Conservation (phyloP, 2,888 invertebrate genomes). For the Drosophila merina region DNA sequence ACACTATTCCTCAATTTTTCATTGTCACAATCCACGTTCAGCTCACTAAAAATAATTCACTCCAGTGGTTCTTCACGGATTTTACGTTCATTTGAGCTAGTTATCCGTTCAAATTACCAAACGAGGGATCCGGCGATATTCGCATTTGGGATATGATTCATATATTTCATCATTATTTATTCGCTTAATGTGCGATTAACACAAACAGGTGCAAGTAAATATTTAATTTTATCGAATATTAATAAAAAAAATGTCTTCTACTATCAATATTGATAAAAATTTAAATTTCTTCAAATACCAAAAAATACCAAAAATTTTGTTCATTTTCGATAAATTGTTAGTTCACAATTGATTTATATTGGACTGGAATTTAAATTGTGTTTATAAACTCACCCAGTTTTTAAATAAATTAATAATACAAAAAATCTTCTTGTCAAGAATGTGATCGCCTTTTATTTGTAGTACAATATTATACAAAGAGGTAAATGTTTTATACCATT, state of each 20-base stretch:
- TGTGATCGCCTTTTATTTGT: constrained; percentile 17
- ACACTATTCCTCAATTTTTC: constrained; percentile 74
- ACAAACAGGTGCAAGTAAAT: background rate
- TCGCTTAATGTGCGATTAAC: background rate
- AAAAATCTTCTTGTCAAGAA: background rate
- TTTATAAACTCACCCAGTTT: too few species aligned
- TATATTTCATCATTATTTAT: background rate
- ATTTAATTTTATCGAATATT: background rate
- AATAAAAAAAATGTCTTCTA: background rate
- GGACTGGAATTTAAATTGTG: background rate
- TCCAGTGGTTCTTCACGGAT: constrained; percentile 39
- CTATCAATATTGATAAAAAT: background rate
- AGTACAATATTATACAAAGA: background rate
- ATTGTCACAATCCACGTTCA: constrained; percentile 74
- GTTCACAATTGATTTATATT: background rate
- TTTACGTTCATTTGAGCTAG: constrained; percentile 28
- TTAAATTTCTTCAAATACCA: background rate
- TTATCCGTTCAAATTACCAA: constrained; percentile 22
- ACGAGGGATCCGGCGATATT: constrained; percentile 14
- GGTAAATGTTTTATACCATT: constrained; percentile 15
- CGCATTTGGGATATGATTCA: constrained; percentile 19
- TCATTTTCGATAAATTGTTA: background rate
- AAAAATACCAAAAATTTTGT: background rate
- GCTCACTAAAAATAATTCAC: constrained; percentile 65
- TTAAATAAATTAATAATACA: too few species aligned